Conservation (phyloP, 2,888 invertebrate species). For the Cartodere bifasciata region DNA sequence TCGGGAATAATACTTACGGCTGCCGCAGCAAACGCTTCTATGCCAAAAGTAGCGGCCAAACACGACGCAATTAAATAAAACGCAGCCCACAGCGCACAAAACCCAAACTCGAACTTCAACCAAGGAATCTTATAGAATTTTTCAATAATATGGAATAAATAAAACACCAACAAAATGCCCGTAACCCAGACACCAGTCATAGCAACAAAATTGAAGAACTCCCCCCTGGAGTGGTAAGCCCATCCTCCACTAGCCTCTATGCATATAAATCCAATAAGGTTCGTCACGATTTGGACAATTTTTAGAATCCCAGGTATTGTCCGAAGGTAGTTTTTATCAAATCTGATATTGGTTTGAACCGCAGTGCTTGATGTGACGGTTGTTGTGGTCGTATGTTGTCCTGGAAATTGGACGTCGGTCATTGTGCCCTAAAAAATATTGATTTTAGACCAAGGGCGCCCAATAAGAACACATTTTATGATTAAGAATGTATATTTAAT, state of each 20-base stretch:
- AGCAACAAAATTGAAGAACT: conserved; percentile 66
- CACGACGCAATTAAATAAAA: conserved; percentile 66
- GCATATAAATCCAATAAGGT: conserved; percentile 70
- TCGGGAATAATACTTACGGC: conserved; percentile 48
- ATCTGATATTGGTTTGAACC: conserved; percentile 61
- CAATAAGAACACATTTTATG: too few species aligned
- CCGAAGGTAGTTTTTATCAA: conserved; percentile 57
- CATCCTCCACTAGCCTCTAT: conserved; percentile 41
- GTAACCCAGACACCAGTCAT: conserved; percentile 82
- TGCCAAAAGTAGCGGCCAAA: conserved; percentile 48
- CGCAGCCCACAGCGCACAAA: conserved; percentile 59
- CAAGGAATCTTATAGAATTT: conserved; percentile 76
- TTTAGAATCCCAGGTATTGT: conserved; percentile 68
- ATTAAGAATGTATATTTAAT: too few species aligned
- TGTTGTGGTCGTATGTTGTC: conserved; percentile 62
- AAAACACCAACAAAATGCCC: conserved; percentile 61
- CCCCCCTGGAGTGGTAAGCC: conserved; percentile 42
- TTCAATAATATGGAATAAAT: conserved; percentile 77
- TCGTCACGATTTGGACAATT: conserved; percentile 58
- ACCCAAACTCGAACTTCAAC: conserved; percentile 69
- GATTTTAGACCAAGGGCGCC: too few species aligned
- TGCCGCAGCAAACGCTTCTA: conserved; percentile 52
- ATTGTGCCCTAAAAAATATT: conserved; percentile 17
- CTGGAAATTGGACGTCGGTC: conserved; percentile 56
- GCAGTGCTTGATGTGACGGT: conserved; percentile 53